These are phyloP conservation scores for Araneus ventricosus DNA, from an alignment of 1,140 invertebrate genomes.

Conservation along the genomic window DNA sequence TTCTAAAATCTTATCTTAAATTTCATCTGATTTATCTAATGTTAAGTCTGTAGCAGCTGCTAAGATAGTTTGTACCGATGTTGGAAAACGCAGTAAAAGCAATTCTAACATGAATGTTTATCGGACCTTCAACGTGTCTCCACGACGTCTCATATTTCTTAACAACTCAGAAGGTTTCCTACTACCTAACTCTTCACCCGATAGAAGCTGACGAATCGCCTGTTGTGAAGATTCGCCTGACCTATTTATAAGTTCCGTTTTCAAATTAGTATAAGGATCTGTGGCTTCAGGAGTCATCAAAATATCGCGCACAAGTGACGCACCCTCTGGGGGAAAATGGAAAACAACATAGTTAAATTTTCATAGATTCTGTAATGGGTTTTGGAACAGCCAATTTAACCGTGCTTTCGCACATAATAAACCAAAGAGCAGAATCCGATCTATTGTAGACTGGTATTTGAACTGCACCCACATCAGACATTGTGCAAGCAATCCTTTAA, in stretches of 20 bases:
- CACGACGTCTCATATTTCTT: not conserved
- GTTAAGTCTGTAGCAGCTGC: not conserved
- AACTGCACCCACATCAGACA: not conserved
- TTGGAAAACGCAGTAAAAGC: conserved; percentile 24
- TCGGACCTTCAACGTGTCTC: not conserved
- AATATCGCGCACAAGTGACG: not conserved
- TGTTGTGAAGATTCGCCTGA: not conserved
- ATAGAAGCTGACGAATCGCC: not conserved
- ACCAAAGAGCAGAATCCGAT: too few relatives aligned
- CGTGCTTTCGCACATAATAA: not conserved
- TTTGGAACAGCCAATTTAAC: not conserved
- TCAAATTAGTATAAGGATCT: conserved; percentile 3
- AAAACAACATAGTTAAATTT: conserved; percentile 50
- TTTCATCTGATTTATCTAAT: conserved; percentile 39
- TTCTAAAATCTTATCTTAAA: not conserved
- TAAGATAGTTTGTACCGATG: conserved; percentile 1
- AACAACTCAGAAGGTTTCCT: too few relatives aligned
- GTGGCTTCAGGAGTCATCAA: conserved; percentile 17
- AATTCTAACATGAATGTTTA: conserved; percentile 17
- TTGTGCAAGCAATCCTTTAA: not conserved
- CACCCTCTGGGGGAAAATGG: not conserved
- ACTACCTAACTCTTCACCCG: not conserved
- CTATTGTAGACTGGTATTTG: not conserved
- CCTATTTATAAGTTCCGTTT: not conserved
- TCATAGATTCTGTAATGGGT: conserved; percentile 13